These are phyloP conservation scores for Chloroclystis v-ata DNA, from an alignment of 2,888 invertebrate species.

Conservation along the genomic window DNA sequence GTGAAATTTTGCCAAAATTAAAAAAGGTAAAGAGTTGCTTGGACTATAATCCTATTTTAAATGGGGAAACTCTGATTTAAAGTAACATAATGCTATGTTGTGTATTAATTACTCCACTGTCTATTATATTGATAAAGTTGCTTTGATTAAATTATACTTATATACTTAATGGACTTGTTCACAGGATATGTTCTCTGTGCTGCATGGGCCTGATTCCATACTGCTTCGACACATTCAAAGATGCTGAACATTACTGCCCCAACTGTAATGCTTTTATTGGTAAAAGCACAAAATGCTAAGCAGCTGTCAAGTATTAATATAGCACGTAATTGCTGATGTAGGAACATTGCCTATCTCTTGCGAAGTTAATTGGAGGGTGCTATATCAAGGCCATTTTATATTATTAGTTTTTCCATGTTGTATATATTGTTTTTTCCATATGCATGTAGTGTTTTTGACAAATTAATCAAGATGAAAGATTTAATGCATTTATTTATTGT, in stretches of 20 bases:
- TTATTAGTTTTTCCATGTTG: constrained; percentile 4
- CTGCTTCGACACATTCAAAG: constrained; percentile 72
- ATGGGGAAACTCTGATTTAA: too few relatives aligned
- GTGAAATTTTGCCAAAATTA: too few relatives aligned
- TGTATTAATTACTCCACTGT: too few relatives aligned
- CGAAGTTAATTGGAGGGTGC: constrained; percentile 12
- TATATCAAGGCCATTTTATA: constrained; percentile 10
- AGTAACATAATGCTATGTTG: too few relatives aligned
- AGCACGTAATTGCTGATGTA: constrained; percentile 5
- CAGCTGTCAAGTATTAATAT: constrained; percentile 10
- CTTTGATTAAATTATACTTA: too few relatives aligned
- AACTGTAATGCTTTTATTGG: constrained; percentile 72
- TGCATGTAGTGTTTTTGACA: too few relatives aligned
- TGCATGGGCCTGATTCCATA: constrained; percentile 70
- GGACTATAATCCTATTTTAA: too few relatives aligned
- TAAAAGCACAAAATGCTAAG: constrained; percentile 66
- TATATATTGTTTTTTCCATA: neutral
- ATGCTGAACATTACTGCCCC: constrained; percentile 73
- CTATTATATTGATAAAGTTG: too few relatives aligned
- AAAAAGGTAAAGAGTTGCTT: too few relatives aligned
- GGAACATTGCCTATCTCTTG: constrained; percentile 2
- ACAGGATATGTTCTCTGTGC: constrained; percentile 71
- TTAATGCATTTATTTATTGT: too few relatives aligned
- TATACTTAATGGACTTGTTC: too few relatives aligned
- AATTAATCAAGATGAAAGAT: too few relatives aligned